Conservation (phyloP, 2,888 invertebrate species). For the Strigamia maritima region DNA sequence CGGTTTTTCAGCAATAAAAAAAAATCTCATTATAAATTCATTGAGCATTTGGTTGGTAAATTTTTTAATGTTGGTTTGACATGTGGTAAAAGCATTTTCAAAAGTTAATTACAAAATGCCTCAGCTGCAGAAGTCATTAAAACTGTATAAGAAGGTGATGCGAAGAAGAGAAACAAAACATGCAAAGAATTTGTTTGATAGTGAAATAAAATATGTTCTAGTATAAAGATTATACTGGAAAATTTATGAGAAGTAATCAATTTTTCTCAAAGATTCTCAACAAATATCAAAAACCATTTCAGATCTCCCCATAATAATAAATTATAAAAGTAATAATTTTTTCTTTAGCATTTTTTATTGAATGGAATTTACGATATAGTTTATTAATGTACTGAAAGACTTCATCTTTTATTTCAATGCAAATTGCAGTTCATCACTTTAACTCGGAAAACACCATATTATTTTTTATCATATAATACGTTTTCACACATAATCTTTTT, state of each 20-base stretch:
- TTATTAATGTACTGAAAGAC: too few relatives aligned
- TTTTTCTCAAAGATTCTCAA: not conserved
- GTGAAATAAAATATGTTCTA: not conserved
- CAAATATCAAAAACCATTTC: not conserved
- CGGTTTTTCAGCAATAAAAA: too few relatives aligned
- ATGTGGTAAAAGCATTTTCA: not conserved
- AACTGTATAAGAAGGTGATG: not conserved
- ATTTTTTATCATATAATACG: too few relatives aligned
- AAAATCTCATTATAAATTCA: constrained; percentile 1
- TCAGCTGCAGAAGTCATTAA: constrained; percentile 3
- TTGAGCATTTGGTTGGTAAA: not conserved
- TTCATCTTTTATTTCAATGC: too few relatives aligned
- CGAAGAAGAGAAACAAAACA: not conserved
- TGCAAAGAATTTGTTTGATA: not conserved
- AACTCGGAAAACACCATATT: too few relatives aligned
- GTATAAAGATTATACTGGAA: not conserved
- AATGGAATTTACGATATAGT: not conserved
- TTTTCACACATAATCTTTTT: not conserved
- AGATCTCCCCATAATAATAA: not conserved
- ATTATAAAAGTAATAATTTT: not conserved
- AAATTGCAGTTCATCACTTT: too few relatives aligned
- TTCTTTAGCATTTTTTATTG: not conserved
- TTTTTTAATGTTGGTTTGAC: not conserved
- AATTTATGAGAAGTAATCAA: constrained; percentile 9
- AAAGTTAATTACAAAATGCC: constrained; percentile 11